phyloP scores from a whole-genome alignment of 2,888 invertebrate species.

The Limnephilus auricula region DNA sequence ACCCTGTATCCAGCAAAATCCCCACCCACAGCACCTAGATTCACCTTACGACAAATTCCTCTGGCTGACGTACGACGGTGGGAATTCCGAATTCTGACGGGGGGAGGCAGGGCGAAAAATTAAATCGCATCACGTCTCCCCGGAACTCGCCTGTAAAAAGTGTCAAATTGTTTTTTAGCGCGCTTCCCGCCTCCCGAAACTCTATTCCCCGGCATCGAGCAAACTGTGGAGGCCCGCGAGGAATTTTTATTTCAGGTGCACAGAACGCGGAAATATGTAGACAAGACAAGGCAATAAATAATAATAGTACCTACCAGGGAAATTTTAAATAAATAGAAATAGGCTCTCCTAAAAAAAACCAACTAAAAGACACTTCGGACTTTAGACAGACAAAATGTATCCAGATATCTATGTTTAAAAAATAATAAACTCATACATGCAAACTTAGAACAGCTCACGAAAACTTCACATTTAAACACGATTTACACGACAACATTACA shows the following conservation, averaged over 20 bases:
- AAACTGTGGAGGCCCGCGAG: constrained; percentile 35
- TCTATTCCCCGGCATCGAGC: constrained; percentile 49
- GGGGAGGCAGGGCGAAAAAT: constrained; percentile 57
- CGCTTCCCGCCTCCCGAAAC: constrained; percentile 39
- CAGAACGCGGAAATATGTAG: background rate
- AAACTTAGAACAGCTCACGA: too few species aligned
- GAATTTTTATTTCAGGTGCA: constrained; percentile 42
- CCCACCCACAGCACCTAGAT: background rate
- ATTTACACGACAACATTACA: too few species aligned
- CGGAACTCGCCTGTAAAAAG: constrained; percentile 65
- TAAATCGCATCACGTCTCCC: constrained; percentile 66
- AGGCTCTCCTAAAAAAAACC: too few species aligned
- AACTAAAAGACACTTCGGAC: too few species aligned
- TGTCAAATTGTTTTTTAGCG: constrained; percentile 64
- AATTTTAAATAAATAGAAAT: too few species aligned
- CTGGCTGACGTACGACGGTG: constrained; percentile 39
- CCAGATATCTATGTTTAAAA: too few species aligned
- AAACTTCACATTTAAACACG: too few species aligned
- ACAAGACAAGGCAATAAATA: background rate
- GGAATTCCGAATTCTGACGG: constrained; percentile 44
- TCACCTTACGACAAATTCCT: constrained; percentile 54
- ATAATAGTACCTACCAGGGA: background rate
- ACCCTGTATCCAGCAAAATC: background rate
- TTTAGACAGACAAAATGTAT: too few species aligned
- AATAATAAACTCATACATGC: too few species aligned